phyloP scores from a whole-genome alignment of 2,888 invertebrate species.

The Lasioglossum calceatum region DNA sequence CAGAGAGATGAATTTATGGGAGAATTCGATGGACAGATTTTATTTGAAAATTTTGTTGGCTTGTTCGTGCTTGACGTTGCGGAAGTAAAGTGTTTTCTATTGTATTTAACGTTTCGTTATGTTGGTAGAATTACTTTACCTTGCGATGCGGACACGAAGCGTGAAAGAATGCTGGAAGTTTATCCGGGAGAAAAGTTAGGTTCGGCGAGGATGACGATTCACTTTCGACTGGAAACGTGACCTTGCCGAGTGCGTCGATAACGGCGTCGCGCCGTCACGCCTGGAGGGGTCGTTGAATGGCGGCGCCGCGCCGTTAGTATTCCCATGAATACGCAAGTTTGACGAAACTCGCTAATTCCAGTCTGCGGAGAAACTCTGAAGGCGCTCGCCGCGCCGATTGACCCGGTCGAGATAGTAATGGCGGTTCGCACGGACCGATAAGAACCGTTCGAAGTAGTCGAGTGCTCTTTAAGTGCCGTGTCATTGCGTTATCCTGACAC shows the following conservation, averaged over 20 bases:
- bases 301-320: constrained; percentile 49
- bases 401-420: background rate
- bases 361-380: background rate
- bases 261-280: constrained; percentile 24
- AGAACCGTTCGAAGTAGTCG: background rate
- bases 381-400: background rate
- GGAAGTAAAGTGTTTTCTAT: background rate
- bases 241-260: constrained; percentile 28
- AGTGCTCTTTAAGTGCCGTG: background rate
- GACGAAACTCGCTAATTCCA: constrained; percentile 35
- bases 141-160: background rate
- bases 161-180: background rate
- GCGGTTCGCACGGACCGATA: background rate
- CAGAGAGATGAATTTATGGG: background rate
- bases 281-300: constrained; percentile 39
- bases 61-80: background rate
- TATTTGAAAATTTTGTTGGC: background rate
- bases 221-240: constrained; percentile 8
- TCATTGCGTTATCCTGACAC: background rate
- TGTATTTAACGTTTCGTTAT: background rate
- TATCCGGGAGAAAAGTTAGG: background rate
- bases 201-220: background rate
- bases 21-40: background rate
- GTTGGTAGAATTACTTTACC: background rate
- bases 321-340: constrained; percentile 53